Percentiles rank a stretch among this genome's conserved stretches.
Evolutionary conservation across 1,140 invertebrate genomes (phyloP).

Genomic region (Phortica variegata): DNA sequence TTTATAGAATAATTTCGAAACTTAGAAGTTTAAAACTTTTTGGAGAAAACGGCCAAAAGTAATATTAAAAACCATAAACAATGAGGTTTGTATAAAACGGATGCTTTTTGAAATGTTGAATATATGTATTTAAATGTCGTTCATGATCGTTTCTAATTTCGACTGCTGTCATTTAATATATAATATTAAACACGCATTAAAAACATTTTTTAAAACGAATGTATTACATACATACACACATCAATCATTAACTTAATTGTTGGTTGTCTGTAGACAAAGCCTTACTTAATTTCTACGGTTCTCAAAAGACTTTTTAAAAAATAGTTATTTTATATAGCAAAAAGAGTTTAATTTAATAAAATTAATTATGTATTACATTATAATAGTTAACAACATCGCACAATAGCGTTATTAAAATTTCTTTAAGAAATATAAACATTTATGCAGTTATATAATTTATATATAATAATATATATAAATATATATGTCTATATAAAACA

Average conservation of each 20-base stretch:
- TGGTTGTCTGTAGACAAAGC: neutral
- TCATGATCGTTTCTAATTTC: too few relatives aligned
- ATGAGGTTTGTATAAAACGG: too few relatives aligned
- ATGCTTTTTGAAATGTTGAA: too few relatives aligned
- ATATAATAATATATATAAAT: conserved; percentile 9
- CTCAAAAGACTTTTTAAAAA: neutral
- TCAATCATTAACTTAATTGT: too few relatives aligned
- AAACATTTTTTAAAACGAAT: conserved; percentile 5
- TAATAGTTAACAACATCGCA: conserved; percentile 56
- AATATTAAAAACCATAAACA: too few relatives aligned
- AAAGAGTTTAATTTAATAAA: conserved; percentile 9
- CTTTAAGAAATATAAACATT: conserved; percentile 57
- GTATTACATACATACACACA: too few relatives aligned
- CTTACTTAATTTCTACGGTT: neutral
- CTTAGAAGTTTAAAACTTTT: too few relatives aligned
- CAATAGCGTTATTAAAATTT: conserved; percentile 57
- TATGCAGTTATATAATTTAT: conserved; percentile 35
- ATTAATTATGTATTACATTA: conserved; percentile 4
- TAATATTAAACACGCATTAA: conserved; percentile 4
- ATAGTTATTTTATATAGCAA: conserved; percentile 10
- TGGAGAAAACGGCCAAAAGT: too few relatives aligned
- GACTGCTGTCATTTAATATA: conserved; percentile 5
- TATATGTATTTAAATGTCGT: too few relatives aligned
- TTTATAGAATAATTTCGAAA: too few relatives aligned
- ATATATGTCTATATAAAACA: conserved; percentile 35